Percentiles rank a stretch among this genome's conserved stretches.
Evolutionary conservation across 2,113 vertebrate species (phyloP).

Genomic region (Oreochromis aureus): DNA sequence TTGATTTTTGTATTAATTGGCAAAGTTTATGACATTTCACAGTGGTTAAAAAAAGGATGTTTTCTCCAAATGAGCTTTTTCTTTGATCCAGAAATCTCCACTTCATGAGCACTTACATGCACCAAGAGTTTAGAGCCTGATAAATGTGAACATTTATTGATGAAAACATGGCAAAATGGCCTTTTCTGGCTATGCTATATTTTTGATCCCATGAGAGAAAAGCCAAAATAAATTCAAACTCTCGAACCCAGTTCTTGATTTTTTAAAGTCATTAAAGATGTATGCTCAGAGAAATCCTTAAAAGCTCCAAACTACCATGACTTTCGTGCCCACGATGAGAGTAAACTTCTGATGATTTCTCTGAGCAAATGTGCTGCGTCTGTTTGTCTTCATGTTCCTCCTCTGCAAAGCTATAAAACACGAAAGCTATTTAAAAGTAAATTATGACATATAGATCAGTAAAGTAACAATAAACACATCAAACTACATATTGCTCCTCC

Average conservation of each 20-base stretch:
- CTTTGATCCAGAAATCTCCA: not conserved
- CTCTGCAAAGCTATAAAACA: not conserved
- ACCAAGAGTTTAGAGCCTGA: not conserved
- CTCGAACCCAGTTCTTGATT: not conserved
- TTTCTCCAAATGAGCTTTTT: not conserved
- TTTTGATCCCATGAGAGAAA: not conserved
- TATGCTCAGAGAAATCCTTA: not conserved
- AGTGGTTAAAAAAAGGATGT: not conserved
- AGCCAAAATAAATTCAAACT: not conserved
- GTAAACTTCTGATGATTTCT: not conserved
- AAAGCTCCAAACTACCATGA: not conserved
- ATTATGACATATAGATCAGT: not conserved
- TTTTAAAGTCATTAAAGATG: not conserved
- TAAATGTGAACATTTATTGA: not conserved
- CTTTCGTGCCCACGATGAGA: not conserved
- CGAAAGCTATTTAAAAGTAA: not conserved
- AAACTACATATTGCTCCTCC: not conserved
- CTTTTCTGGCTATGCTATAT: not conserved
- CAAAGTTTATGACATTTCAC: not conserved
- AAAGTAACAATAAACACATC: not conserved
- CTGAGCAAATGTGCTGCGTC: not conserved
- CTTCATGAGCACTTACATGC: not conserved
- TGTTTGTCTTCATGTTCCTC: not conserved
- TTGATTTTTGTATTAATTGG: not conserved
- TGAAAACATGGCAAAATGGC: not conserved